Percentiles rank a stretch among this genome's conserved stretches.
Evolutionary conservation across 2,797 vertebrate species (phyloP).

Genomic region (Melanotaenia pygmaea): DNA sequence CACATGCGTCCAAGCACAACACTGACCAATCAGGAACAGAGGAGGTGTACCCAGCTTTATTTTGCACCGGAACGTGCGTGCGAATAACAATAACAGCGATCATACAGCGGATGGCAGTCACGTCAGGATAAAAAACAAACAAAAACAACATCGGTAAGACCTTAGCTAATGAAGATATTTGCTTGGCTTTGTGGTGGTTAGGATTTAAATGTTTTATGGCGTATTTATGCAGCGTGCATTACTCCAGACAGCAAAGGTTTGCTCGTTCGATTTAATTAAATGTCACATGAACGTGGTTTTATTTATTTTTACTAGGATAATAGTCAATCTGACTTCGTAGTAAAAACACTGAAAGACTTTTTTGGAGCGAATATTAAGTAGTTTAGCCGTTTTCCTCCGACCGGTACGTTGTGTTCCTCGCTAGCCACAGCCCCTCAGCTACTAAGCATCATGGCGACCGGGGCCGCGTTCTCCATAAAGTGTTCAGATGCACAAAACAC

Average conservation of each 20-base stretch:
- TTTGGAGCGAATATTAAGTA: fast-evolving
- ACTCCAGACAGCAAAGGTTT: fast-evolving
- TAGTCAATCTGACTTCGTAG: background rate
- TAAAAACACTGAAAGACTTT: fast-evolving
- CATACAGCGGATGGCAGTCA: conserved; percentile 23
- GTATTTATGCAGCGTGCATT: too few species aligned
- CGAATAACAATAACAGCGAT: conserved; percentile 51
- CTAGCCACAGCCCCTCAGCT: background rate
- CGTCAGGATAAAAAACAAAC: conserved; percentile 3
- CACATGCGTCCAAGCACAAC: fast-evolving
- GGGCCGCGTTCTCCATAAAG: background rate
- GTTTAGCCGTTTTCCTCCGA: fast-evolving
- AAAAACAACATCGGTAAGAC: conserved; percentile 47
- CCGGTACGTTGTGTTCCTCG: conserved; percentile 46
- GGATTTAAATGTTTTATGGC: background rate
- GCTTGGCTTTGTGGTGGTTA: background rate
- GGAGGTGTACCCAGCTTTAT: conserved; percentile 10
- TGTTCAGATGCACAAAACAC: background rate
- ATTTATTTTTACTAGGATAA: background rate
- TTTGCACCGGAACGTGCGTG: background rate
- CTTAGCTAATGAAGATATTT: background rate
- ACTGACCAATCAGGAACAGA: conserved; percentile 51
- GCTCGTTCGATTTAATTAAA: background rate
- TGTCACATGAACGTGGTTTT: background rate
- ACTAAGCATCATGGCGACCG: conserved; percentile 47